phyloP scores from a whole-genome alignment of 2,797 vertebrate genomes.

The Eidolon dupreanum region DNA sequence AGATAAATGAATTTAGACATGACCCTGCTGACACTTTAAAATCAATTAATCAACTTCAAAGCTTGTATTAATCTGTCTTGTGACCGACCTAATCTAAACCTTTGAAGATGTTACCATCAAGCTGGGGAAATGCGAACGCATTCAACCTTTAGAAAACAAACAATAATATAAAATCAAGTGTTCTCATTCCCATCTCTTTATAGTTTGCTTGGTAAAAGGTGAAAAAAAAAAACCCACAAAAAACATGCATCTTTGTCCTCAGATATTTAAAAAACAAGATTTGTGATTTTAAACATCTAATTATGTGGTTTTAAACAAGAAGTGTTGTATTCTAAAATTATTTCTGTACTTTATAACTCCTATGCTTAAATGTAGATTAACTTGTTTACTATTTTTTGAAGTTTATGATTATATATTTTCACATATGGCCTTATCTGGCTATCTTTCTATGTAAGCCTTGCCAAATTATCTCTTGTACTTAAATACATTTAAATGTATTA shows the following conservation, averaged over 20 bases:
- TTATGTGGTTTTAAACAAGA: neutral
- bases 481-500: neutral
- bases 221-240: neutral
- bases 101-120: neutral
- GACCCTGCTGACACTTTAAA: neutral
- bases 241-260: neutral
- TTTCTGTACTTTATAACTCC: slow-evolving; percentile 30
- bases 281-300: neutral
- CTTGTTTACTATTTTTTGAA: neutral
- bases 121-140: neutral
- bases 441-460: neutral
- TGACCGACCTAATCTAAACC: neutral
- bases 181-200: neutral
- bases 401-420: slow-evolving; percentile 39
- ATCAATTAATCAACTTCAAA: slow-evolving; percentile 39
- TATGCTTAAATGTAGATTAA: neutral
- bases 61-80: neutral
- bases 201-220: neutral
- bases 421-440: neutral
- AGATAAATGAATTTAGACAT: slow-evolving; percentile 22
- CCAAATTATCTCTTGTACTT: neutral
- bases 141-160: neutral
- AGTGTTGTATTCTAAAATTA: slow-evolving; percentile 23
- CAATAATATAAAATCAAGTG: neutral
- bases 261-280: neutral